These are phyloP conservation scores for Xylocopa sonorina DNA, from an alignment of 1,140 invertebrate genomes.

Conservation along the genomic window DNA sequence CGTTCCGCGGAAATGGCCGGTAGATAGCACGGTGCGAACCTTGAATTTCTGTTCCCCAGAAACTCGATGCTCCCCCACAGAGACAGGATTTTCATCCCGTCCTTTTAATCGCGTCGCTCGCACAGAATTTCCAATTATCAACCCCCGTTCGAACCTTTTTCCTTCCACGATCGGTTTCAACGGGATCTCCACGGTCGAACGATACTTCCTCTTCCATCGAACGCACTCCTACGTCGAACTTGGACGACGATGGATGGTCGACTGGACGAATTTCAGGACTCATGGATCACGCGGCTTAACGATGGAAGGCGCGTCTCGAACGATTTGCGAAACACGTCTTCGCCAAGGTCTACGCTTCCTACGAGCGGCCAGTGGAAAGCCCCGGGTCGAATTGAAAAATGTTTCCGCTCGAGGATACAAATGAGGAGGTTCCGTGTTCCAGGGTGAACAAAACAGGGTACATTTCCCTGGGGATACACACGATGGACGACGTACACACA, in stretches of 20 bases:
- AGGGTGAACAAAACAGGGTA: constrained; percentile 68
- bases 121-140: background rate
- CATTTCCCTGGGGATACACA: constrained; percentile 35
- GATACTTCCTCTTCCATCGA: background rate
- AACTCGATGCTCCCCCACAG: constrained; percentile 29
- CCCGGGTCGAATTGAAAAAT: constrained; percentile 70
- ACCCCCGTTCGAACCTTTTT: background rate
- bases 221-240: background rate
- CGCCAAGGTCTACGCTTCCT: constrained; percentile 58
- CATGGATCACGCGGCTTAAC: constrained; percentile 53
- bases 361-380: background rate
- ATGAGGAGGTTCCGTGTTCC: constrained; percentile 68
- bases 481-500: constrained; percentile 36
- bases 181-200: background rate
- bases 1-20: constrained; percentile 39
- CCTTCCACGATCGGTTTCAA: background rate
- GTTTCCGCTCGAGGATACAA: constrained; percentile 71
- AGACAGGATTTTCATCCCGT: constrained; percentile 55
- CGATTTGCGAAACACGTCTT: constrained; percentile 68
- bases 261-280: constrained; percentile 33
- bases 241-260: constrained; percentile 44
- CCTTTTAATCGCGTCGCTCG: constrained; percentile 13
- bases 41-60: constrained; percentile 50
- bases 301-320: constrained; percentile 48
- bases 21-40: constrained; percentile 49